phyloP scores from a whole-genome alignment of 2,888 invertebrate species.

The Plebejus anna region DNA sequence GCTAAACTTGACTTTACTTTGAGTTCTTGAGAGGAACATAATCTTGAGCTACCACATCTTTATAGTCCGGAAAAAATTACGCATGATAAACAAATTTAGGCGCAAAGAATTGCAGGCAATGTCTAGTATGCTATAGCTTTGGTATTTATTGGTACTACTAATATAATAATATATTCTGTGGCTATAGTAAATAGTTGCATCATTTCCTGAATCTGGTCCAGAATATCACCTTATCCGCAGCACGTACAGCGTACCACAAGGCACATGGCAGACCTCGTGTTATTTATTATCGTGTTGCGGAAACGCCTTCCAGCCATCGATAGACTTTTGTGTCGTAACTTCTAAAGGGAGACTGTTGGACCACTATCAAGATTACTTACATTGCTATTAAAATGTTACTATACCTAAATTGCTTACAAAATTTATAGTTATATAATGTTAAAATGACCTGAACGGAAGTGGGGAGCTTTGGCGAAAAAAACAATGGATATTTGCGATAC shows the following conservation, averaged over 20 bases:
- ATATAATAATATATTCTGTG: no score
- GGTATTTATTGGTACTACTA: no score
- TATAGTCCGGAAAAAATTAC: no score
- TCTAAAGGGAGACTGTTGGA: background rate
- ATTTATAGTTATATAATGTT: background rate
- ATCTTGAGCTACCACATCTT: no score
- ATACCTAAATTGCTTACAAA: background rate
- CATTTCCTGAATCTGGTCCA: background rate
- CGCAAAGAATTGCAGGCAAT: no score
- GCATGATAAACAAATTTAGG: no score
- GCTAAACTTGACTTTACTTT: no score
- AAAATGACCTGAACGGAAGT: background rate
- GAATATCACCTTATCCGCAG: background rate
- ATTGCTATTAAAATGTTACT: background rate
- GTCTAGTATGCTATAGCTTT: no score
- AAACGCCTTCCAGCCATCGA: slow-evolving; percentile 49
- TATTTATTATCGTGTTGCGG: slow-evolving; percentile 65
- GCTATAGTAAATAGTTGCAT: no score
- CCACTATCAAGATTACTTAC: background rate
- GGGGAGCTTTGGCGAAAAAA: no score
- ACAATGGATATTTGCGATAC: no score
- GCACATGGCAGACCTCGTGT: slow-evolving; percentile 35
- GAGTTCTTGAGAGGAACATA: no score
- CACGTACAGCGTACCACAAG: slow-evolving; percentile 1
- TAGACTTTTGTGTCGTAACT: background rate